Evolutionary conservation across 2,888 invertebrate genomes (phyloP).

Genomic region (Folsomia manolachei): DNA sequence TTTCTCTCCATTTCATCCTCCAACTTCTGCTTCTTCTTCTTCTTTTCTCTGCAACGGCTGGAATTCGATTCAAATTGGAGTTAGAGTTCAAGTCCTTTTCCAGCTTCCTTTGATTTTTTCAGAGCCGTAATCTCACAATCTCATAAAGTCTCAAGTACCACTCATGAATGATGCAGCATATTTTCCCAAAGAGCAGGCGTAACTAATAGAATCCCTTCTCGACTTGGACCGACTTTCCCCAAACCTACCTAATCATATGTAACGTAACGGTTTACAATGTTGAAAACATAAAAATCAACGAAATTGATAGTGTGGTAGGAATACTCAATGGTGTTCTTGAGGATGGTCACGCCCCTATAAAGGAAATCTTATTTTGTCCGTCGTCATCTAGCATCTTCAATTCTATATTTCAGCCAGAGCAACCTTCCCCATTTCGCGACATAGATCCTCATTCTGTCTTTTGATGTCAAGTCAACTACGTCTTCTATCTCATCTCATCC

Average conservation of each 20-base stretch:
- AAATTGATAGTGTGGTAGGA: neutral
- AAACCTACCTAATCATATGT: slow-evolving; percentile 6
- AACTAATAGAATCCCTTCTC: neutral
- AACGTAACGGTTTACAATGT: neutral
- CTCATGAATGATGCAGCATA: slow-evolving; percentile 14
- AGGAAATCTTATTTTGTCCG: neutral
- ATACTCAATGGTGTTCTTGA: neutral
- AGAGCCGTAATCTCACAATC: slow-evolving; percentile 12
- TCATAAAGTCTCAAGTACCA: slow-evolving; percentile 9
- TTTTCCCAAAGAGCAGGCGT: neutral
- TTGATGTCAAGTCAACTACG: slow-evolving; percentile 19
- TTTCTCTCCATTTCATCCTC: neutral
- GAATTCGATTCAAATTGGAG: neutral
- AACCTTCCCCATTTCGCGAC: too few species aligned
- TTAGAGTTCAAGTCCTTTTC: neutral
- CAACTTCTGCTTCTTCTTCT: neutral
- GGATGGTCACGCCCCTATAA: neutral
- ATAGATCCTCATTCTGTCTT: slow-evolving; percentile 17
- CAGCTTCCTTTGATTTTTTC: slow-evolving; percentile 7
- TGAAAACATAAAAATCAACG: neutral
- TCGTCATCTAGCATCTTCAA: neutral
- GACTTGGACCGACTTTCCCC: neutral
- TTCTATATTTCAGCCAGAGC: too few species aligned
- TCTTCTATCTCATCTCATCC: slow-evolving; percentile 12
- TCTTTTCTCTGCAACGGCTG: neutral